Conservation (phyloP, 2,888 invertebrate species). For the Hydroisotoma schaefferi region DNA sequence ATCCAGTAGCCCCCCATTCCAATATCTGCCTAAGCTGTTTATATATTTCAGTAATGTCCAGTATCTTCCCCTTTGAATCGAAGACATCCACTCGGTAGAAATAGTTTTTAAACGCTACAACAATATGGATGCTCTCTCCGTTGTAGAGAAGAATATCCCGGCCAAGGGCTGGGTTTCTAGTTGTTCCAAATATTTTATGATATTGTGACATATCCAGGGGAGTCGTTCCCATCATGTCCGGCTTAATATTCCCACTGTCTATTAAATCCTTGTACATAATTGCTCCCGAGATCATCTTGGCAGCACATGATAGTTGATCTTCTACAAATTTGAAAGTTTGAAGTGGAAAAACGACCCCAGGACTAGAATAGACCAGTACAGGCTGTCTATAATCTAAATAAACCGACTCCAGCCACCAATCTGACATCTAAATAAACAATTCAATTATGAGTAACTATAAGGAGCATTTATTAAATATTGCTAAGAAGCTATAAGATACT, state of each 20-base stretch:
- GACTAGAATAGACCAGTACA: conserved; percentile 75
- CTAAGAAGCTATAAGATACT: too few species aligned
- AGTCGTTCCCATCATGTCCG: conserved; percentile 72
- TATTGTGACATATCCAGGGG: conserved; percentile 91
- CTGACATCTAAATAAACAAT: conserved; percentile 67
- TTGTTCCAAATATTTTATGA: conserved; percentile 82
- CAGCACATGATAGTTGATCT: conserved; percentile 65
- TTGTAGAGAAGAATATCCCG: conserved; percentile 49
- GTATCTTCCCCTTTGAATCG: conserved; percentile 58
- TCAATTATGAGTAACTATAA: too few species aligned
- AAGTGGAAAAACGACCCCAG: conserved; percentile 72
- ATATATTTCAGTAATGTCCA: conserved; percentile 64
- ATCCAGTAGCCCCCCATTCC: conserved; percentile 56
- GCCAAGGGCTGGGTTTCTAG: conserved; percentile 66
- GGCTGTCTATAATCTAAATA: conserved; percentile 82
- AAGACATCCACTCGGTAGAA: conserved; percentile 51
- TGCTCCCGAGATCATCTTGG: conserved; percentile 67
- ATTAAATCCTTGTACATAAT: conserved; percentile 68
- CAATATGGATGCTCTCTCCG: conserved; percentile 64
- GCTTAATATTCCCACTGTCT: conserved; percentile 60
- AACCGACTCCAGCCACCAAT: conserved; percentile 84
- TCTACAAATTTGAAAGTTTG: conserved; percentile 59
- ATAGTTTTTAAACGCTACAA: conserved; percentile 78
- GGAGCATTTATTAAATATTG: too few species aligned
- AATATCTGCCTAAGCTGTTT: conserved; percentile 64